Conservation (phyloP, 92 coral and sea anemone genomes). For the Nematostella vectensis region DNA sequence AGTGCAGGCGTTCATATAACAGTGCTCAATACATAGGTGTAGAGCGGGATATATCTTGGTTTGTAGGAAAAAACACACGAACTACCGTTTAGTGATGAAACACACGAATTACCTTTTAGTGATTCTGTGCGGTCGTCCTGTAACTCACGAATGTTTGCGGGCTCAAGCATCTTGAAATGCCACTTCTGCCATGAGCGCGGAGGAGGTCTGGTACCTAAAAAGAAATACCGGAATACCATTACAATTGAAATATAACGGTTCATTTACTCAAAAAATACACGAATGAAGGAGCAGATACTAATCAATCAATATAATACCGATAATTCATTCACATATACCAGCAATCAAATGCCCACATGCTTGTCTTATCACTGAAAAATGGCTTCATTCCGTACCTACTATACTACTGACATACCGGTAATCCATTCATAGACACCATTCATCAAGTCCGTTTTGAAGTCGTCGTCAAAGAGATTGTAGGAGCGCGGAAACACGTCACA, state of each 20-base stretch:
- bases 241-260: not conserved
- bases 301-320: too few species aligned
- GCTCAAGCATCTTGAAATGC: conserved; percentile 79
- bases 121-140: conserved; percentile 77
- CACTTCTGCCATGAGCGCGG: conserved; percentile 89
- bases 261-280: not conserved
- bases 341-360: too few species aligned
- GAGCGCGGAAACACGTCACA: conserved; percentile 95
- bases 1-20: too few species aligned
- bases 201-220: conserved; percentile 71
- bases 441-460: conserved; percentile 65
- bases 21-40: too few species aligned
- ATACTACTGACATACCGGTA: too few species aligned
- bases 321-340: too few species aligned
- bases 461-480: conserved; percentile 68
- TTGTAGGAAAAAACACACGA: too few species aligned
- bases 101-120: conserved; percentile 28
- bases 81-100: too few species aligned
- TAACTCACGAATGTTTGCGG: conserved; percentile 62
- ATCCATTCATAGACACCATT: conserved; percentile 87
- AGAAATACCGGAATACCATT: not conserved
- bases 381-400: too few species aligned
- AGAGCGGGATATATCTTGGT: too few species aligned
- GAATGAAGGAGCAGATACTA: too few species aligned
- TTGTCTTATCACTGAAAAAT: too few species aligned